phyloP scores from a whole-genome alignment of 2,797 vertebrate genomes.

The Pampus argenteus region DNA sequence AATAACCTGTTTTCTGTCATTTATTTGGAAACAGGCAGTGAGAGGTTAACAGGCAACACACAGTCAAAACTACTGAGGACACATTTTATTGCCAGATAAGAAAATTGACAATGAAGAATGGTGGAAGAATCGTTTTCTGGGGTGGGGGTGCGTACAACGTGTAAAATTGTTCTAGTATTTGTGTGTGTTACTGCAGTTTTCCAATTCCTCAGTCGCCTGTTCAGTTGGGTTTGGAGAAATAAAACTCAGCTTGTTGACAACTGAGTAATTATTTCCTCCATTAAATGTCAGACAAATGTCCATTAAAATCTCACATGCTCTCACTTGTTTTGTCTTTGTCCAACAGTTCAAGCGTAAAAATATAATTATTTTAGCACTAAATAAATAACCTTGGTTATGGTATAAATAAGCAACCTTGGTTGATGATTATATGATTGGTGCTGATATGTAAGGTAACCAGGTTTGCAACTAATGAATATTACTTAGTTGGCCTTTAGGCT shows the following conservation, averaged over 20 bases:
- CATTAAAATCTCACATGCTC: too few species aligned
- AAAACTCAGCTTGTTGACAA: too few species aligned
- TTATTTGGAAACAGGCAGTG: conserved; percentile 45
- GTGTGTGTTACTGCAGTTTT: neutral
- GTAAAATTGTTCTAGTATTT: conserved; percentile 18
- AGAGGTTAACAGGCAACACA: conserved; percentile 32
- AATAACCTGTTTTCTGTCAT: conserved; percentile 57
- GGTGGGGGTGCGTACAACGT: conserved; percentile 7
- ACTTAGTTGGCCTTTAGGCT: too few species aligned
- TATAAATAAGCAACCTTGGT: neutral
- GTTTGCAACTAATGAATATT: too few species aligned
- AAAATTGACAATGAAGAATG: conserved; percentile 52
- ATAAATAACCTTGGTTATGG: too few species aligned
- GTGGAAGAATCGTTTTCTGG: conserved; percentile 14
- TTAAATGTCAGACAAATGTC: neutral
- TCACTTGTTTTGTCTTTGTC: too few species aligned
- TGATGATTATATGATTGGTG: neutral
- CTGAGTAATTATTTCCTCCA: too few species aligned
- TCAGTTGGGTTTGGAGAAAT: conserved; percentile 7
- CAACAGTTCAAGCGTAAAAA: too few species aligned
- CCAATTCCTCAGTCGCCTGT: conserved; percentile 8
- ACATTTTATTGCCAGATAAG: conserved; percentile 34
- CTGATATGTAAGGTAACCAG: neutral
- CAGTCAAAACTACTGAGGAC: conserved; percentile 20
- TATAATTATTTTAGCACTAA: too few species aligned